phyloP scores from a whole-genome alignment of 2,888 invertebrate genomes.

The Nomada fabriciana region DNA sequence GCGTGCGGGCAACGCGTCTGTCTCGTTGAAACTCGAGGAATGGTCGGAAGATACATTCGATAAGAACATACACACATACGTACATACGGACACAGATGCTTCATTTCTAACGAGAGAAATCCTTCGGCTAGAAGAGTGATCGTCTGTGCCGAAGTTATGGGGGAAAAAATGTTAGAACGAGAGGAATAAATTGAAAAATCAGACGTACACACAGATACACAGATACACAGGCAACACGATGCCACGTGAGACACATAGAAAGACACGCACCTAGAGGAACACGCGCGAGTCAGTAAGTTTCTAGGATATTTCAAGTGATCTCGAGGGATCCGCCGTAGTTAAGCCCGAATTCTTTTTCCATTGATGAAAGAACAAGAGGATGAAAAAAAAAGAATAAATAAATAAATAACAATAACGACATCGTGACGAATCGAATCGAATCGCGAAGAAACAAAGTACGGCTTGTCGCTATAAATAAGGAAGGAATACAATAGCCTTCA shows the following conservation, averaged over 20 bases:
- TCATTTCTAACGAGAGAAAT: conserved; percentile 5
- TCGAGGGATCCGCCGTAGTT: conserved; percentile 64
- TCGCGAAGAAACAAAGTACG: conserved; percentile 47
- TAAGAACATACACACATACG: conserved; percentile 29
- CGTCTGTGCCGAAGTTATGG: not conserved
- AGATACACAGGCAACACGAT: conserved; percentile 23
- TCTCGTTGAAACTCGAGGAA: conserved; percentile 61
- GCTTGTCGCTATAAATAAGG: conserved; percentile 67
- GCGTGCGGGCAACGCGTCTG: conserved; percentile 67
- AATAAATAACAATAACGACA: conserved; percentile 18
- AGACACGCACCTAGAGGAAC: conserved; percentile 60
- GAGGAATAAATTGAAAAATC: not conserved
- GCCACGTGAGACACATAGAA: conserved; percentile 39
- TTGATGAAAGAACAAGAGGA: conserved; percentile 40
- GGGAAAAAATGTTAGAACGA: not conserved
- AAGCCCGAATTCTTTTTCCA: conserved; percentile 70
- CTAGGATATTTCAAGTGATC: conserved; percentile 68
- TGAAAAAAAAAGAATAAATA: conserved; percentile 23
- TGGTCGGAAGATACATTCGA: conserved; percentile 34
- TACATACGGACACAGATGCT: not conserved
- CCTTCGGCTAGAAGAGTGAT: conserved; percentile 16
- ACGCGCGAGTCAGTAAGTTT: conserved; percentile 60
- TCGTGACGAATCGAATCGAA: conserved; percentile 32
- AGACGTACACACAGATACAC: conserved; percentile 10
- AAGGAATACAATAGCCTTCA: conserved; percentile 65